A percentile compares a stretch with the other conserved stretches of the same genome.
Evolutionary conservation across 2,113 vertebrate genomes (phyloP).

Genomic region (Macquaria australasica): DNA sequence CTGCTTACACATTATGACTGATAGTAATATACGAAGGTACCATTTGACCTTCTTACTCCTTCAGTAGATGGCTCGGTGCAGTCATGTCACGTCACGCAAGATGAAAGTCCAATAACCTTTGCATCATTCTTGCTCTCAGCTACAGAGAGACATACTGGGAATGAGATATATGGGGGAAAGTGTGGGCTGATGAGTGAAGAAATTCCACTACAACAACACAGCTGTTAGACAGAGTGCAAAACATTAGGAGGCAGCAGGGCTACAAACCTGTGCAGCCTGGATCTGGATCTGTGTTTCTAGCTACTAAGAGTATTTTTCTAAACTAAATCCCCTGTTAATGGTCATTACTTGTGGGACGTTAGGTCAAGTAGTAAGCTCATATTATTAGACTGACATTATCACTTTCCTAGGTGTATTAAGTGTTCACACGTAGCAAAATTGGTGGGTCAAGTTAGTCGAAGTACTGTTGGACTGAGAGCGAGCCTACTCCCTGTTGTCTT

Average conservation of each 20-base stretch:
- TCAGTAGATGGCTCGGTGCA: conserved; percentile 33
- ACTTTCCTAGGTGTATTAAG: not conserved
- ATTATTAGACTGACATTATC: not conserved
- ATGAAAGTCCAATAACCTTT: conserved; percentile 77
- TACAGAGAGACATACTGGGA: conserved; percentile 53
- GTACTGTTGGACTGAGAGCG: not conserved
- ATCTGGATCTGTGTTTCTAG: conserved; percentile 16
- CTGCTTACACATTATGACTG: conserved; percentile 52
- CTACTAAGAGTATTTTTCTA: conserved; percentile 8
- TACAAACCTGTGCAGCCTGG: not conserved
- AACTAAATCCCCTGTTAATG: conserved; percentile 28
- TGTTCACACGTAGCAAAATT: not conserved
- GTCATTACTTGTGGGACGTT: not conserved
- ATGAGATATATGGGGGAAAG: conserved; percentile 53
- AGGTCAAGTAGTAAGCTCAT: conserved; percentile 20
- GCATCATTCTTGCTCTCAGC: conserved; percentile 71
- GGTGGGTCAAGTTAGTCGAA: not conserved
- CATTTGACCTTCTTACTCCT: conserved; percentile 64
- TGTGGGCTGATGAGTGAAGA: conserved; percentile 48
- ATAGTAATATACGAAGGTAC: conserved; percentile 39
- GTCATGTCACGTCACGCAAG: conserved; percentile 62
- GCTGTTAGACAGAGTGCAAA: conserved; percentile 30
- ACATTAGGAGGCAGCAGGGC: conserved; percentile 1
- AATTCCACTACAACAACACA: conserved; percentile 44
- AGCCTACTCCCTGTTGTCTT: not conserved